These are phyloP conservation scores for Ceuthmochares aereus DNA, from an alignment of 2,113 vertebrate genomes.

Conservation along the genomic window DNA sequence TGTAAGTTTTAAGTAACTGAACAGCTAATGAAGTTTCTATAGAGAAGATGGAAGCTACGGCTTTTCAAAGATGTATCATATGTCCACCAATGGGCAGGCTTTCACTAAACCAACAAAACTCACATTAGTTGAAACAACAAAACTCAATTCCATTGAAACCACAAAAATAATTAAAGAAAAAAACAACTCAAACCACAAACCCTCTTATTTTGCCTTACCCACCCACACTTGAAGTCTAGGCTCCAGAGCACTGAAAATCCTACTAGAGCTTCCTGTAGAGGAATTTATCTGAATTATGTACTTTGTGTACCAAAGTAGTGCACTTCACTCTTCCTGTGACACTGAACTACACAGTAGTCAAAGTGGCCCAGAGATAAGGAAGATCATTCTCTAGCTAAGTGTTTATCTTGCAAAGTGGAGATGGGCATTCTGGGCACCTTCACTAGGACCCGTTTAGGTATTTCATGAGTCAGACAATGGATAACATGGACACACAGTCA, in stretches of 20 bases:
- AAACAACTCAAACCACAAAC: neutral
- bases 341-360: neutral
- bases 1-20: constrained; percentile 10
- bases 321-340: neutral
- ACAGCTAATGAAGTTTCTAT: constrained; percentile 38
- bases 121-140: constrained; percentile 37
- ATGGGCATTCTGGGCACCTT: neutral
- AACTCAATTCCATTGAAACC: constrained; percentile 6
- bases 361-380: neutral
- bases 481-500: neutral
- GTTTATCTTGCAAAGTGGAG: constrained; percentile 6
- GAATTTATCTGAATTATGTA: neutral
- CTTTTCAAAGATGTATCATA: constrained; percentile 12
- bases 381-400: neutral
- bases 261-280: neutral
- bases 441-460: neutral
- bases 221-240: neutral
- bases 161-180: neutral
- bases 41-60: neutral
- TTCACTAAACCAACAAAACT: constrained; percentile 29
- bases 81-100: constrained; percentile 11
- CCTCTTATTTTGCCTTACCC: neutral
- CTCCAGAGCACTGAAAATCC: neutral
- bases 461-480: neutral
- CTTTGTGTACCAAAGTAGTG: neutral